Base-by-base conservation (phyloP, 2,797 vertebrate genomes). In the Pteronotus mesoamericanus region DNA sequence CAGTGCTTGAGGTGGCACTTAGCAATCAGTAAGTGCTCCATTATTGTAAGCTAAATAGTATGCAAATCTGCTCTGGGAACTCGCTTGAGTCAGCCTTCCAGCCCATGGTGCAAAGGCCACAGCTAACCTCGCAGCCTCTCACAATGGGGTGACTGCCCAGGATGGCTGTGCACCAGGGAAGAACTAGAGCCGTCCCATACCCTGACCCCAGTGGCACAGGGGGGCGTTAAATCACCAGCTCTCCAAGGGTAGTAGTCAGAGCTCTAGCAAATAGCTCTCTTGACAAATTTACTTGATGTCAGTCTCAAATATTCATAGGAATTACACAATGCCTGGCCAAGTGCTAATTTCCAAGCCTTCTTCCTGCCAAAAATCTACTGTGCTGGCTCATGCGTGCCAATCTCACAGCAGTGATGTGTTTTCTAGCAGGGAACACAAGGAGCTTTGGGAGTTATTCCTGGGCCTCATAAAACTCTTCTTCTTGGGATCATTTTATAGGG, bases 331-430 rank as follows among this genome's bases (percentile, higher is more conserved):
- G 72, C 86, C 92, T 66, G 72, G 94, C 66, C n/a, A 66, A 91
- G 71, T 64, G 59, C 91, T 86, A 53, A 85, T 86, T 89, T 94
- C 21, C 78, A 46, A 90, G 91, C 82, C 57, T 79, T 68, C 74
- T 71, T 92, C 84, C 53, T 91, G 90, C 88, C 95, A 95, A 26
- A 79, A 86, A 85, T 68, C 69, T 51, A 93, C 79, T 39, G 24
- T 15, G 59, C 55, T 37, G 90, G 82, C 86, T 97, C 57, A 37
- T 5, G 32, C 42, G 68, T 89, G 51, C 61, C 61, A 86, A 5
- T 71, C 80, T 82, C 37, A 0, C 3, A 87, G 72, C 61, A 48
- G 57, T 64, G 77, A 64, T 74, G 32, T 78, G 77, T 96, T 84
- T 91, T 85, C 77, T 53, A 74, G 72, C 71, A 64, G 83, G 42